Base-by-base conservation (phyloP, 2,113 vertebrate species). In the Xiphophorus couchianus region DNA sequence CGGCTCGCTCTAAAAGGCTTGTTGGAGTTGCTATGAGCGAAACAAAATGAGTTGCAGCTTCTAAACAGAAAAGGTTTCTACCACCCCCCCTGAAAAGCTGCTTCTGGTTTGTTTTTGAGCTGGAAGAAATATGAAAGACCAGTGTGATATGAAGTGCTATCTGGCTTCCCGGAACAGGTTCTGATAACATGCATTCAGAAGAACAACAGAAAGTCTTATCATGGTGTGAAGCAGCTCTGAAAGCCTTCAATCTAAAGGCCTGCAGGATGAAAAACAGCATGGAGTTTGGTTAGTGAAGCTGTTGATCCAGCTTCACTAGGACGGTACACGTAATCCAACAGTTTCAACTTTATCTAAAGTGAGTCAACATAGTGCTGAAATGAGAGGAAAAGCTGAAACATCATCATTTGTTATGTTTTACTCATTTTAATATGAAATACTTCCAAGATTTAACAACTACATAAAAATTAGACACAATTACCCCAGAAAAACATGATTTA, bases 121-220 rank as follows among this genome's bases (percentile, higher is more conserved):
- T 25, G 3, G 48, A 39, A 42, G 31, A 67, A 71, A 75, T 63
- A n/a, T 28, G 12, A 31, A 1, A 66, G 12, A 72, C 4, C 31
- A 9, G 62, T 69, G 37, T 15, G 30, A 78, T 62, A 22, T 19
- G 31, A 71, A 0, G 19, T 67, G 4, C 37, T 74, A 81, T 87
- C 77, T 73, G 54, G 10, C 3, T 60, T 60, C 22, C 51, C 67
- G 63, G 51, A 33, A 19, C 1, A 27, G 35, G 28, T 27, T 10
- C 58, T 29, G 69, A 71, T 71, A 71, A 61, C 12, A 58, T 58
- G 10, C 17, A 58, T 58, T 2, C 19, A 70, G 25, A 60, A 60
- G 3, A 81, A 72, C 70, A 86, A 71, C 48, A 66, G 69, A 68
- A 37, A 64, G 8, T 17, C 71, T 80, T 76, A 84, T 82, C 78